Base-by-base conservation (phyloP, 2,113 vertebrate genomes). In the Prionailurus viverrinus region DNA sequence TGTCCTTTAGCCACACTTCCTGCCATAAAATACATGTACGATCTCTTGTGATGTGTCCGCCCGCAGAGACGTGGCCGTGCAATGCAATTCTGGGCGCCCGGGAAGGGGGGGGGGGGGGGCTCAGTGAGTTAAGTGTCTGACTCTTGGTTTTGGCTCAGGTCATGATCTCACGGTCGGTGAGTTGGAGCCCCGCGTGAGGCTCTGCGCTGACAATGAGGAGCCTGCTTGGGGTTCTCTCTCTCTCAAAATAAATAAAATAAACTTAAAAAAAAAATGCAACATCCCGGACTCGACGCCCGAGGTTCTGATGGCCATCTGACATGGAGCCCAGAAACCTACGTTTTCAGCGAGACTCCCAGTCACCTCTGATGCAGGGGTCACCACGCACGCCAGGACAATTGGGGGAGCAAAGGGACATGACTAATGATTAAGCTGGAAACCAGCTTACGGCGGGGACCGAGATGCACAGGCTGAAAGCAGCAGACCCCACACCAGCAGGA, bases 401-500 rank as follows among this genome's bases (percentile, higher is more conserved):
- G 10, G 13, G 6, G 51, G 33, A 25, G 14, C 5, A 39, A 18
- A 16, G 33, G 1, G 13, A 9, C 1, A 7, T 0, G 39, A 9
- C 29, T 13, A 45, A 68, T 58, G 18, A 45, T 14, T 36, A n/a
- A 7, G 25, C 92, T 2, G 5, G 21, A 55, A 12, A 33, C 0
- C 39, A 4, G 39, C 19, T 4, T 1, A 3, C 0, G 0, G 0
- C 0, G 0, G 39, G 36, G 45, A 29, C 45, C 2, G 5, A 7
- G 1, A 4, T 2, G 1, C 0, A 31, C 4, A 15, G 5, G 8
- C 21, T 1, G 74, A 5, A 5, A 3, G 16, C 0, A 1, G 13
- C 29, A 0, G n/a, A 8, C 51, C 18, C 51, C 18, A 19, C 3
- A 0, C 88, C 13, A 0, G 0, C 1, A 41, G 15, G 21, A 3